Conservation (phyloP, 2,888 invertebrate species). For the Drosophila rubida region DNA sequence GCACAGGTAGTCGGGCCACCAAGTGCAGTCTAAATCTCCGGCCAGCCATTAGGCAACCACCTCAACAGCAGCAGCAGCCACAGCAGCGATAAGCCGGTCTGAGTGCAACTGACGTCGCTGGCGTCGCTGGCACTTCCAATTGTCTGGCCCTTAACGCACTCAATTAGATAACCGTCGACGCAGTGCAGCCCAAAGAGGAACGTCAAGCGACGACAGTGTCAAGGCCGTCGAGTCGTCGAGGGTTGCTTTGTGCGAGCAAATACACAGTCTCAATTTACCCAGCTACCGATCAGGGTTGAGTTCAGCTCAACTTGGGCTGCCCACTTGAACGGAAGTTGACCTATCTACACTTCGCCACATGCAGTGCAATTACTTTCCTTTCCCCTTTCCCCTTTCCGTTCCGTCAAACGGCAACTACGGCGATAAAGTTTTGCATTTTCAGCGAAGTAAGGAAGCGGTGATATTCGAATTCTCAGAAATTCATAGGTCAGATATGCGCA, state of each 20-base stretch:
- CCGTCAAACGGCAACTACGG: conserved; percentile 18
- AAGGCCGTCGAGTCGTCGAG: conserved; percentile 47
- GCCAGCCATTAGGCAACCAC: conserved; percentile 47
- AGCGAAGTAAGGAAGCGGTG: conserved; percentile 8
- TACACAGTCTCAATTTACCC: conserved; percentile 25
- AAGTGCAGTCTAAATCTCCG: conserved; percentile 42
- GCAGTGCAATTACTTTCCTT: not conserved
- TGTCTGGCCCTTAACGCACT: conserved; percentile 52
- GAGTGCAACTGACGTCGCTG: conserved; percentile 62
- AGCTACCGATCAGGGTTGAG: conserved; percentile 22
- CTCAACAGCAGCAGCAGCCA: conserved; percentile 6
- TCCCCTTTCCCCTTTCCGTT: not conserved
- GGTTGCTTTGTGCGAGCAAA: conserved; percentile 36
- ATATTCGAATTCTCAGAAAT: conserved; percentile 2
- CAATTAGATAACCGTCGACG: conserved; percentile 53
- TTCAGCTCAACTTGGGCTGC: not conserved
- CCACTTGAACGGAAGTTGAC: conserved; percentile 30
- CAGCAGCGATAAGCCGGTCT: conserved; percentile 63
- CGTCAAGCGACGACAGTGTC: conserved; percentile 17
- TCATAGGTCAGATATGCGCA: not conserved
- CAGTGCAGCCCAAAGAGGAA: not conserved
- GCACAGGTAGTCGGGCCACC: conserved; percentile 40
- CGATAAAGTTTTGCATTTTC: conserved; percentile 17
- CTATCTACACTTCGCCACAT: conserved; percentile 2
- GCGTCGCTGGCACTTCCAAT: conserved; percentile 68